Percentiles rank a stretch among this genome's conserved stretches.
phyloP scores from a whole-genome alignment of 2,888 invertebrate genomes.

The Melinaea marsaeus region DNA sequence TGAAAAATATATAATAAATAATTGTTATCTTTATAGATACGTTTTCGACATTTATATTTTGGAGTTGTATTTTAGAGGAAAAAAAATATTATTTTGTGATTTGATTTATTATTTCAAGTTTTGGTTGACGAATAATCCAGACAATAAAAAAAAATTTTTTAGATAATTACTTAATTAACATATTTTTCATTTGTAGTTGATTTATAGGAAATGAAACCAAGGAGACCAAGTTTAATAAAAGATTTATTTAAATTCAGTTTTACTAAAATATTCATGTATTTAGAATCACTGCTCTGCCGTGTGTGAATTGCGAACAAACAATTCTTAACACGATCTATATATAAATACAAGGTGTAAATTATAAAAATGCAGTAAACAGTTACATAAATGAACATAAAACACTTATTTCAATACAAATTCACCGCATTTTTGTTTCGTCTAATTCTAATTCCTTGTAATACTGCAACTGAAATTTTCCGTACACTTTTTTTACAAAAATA shows the following conservation, averaged over 20 bases:
- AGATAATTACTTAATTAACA: too few species aligned
- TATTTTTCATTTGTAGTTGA: too few species aligned
- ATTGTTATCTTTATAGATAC: too few species aligned
- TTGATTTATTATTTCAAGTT: too few species aligned
- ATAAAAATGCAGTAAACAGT: slow-evolving; percentile 58
- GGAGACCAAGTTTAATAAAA: slow-evolving; percentile 27
- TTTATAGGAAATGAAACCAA: neutral
- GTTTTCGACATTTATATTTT: too few species aligned
- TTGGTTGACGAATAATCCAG: too few species aligned
- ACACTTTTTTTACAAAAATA: slow-evolving; percentile 67
- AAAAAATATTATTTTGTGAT: too few species aligned
- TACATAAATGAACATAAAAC: slow-evolving; percentile 45
- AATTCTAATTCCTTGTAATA: slow-evolving; percentile 68
- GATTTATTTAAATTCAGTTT: slow-evolving; percentile 52
- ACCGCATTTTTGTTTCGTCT: slow-evolving; percentile 47
- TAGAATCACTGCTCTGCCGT: slow-evolving; percentile 57
- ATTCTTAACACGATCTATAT: slow-evolving; percentile 51
- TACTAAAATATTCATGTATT: slow-evolving; percentile 72
- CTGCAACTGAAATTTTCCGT: slow-evolving; percentile 47
- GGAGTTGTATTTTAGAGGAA: too few species aligned
- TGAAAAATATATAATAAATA: too few species aligned
- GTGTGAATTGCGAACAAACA: slow-evolving; percentile 42
- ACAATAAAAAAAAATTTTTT: too few species aligned
- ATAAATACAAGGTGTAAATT: slow-evolving; percentile 65
- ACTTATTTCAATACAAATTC: slow-evolving; percentile 52